Base-by-base conservation (phyloP, 2,113 vertebrate species). In the Leiothrix lutea region DNA sequence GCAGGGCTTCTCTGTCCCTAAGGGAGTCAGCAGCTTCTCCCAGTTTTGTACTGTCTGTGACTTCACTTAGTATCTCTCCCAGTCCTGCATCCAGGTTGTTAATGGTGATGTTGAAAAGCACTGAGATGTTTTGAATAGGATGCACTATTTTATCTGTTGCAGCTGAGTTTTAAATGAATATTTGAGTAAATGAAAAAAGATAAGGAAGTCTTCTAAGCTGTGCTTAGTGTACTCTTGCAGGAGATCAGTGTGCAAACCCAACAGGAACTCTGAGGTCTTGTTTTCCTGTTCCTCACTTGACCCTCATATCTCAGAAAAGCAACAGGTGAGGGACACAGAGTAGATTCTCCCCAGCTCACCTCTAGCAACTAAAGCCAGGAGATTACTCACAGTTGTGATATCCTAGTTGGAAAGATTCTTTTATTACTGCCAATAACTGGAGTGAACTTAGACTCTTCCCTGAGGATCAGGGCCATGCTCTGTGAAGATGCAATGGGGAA, bases 401-500 rank as follows among this genome's bases (percentile, higher is more conserved):
- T 66, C 21, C 26, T 51, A 44, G 4, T 40, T 69, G 42, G n/a
- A 86, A 83, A 61, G 4, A 9, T 36, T 58, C 10, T 61, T 77
- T n/a, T 38, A 1, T 50, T 62, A 20, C 6, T 62, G 44, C 7
- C 26, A 83, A 79, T 73, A 54, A 29, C 9, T 40, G 3, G 13
- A 56, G 6, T 71, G 35, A 81, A 50, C 9, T 62, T 40, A 13
- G 13, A 47, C 8, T 21, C 12, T 73, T 69, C 36, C 54, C 42
- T 77, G 17, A 80, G 33, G 13, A n/a, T 74, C 50, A 33, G 6
- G 53, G 12, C n/a, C 45, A 11, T 61, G 22, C 5, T 58, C 22
- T 18, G 4, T n/a, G 51, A 81, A 58, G 35, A 56, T 38, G 21
- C 9, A 65, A 31, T 5, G 3, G 16, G 5, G 6, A 18, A 0